Conservation (phyloP, 1,140 invertebrate species). For the Pantala flavescens region DNA sequence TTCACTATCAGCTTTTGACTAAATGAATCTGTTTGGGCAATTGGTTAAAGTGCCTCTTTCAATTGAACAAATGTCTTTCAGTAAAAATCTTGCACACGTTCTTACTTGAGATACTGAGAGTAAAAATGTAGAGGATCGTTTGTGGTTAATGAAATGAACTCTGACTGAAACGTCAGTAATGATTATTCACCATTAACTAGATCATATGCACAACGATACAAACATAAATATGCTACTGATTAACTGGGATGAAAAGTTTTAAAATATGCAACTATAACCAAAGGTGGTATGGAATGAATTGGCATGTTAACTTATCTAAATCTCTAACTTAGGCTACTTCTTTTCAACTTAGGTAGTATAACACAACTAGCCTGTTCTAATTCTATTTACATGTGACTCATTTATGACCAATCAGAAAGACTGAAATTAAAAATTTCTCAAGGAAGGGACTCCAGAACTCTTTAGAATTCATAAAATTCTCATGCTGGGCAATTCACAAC, state of each 20-base stretch:
- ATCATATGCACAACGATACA: background rate
- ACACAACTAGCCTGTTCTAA: too few species aligned
- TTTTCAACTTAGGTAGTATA: background rate
- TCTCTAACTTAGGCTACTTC: background rate
- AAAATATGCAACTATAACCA: background rate
- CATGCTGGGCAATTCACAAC: too few species aligned
- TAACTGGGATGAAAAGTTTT: background rate
- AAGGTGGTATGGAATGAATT: background rate
- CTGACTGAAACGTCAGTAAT: background rate
- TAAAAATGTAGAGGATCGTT: background rate
- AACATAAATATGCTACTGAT: conserved; percentile 2
- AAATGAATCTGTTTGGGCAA: too few species aligned
- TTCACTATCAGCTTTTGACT: too few species aligned
- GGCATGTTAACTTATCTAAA: background rate
- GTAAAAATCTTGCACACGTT: background rate
- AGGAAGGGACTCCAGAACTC: too few species aligned
- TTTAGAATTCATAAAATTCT: too few species aligned
- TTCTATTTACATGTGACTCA: too few species aligned
- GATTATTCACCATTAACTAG: too few species aligned
- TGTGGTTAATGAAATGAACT: background rate
- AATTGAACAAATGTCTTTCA: background rate
- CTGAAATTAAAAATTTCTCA: too few species aligned
- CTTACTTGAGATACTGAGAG: background rate
- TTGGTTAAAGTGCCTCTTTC: too few species aligned
- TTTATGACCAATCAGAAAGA: too few species aligned